phyloP scores from a whole-genome alignment of 1,140 invertebrate genomes.

The Cotesia glomerata region DNA sequence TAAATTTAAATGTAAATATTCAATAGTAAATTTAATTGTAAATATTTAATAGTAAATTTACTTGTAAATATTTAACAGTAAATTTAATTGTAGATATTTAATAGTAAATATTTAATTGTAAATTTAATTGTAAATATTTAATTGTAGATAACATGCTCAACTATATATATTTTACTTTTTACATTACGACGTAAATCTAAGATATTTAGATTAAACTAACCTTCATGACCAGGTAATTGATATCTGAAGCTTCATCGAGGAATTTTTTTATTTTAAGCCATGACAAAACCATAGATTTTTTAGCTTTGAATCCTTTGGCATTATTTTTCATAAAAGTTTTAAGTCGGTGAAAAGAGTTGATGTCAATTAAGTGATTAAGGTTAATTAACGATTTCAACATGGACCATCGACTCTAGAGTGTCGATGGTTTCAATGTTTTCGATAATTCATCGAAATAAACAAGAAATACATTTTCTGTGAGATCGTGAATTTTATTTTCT shows the following conservation, averaged over 20 bases:
- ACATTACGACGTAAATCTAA: too few species aligned
- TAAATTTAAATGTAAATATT: too few species aligned
- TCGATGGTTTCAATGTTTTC: constrained; percentile 14
- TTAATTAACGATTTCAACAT: constrained; percentile 13
- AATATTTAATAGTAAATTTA: too few species aligned
- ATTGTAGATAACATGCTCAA: too few species aligned
- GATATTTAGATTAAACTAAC: too few species aligned
- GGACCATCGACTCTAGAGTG: constrained; percentile 17
- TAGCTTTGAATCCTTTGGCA: constrained; percentile 2
- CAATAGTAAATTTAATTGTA: too few species aligned
- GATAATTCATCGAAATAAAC: constrained; percentile 21
- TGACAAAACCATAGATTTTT: constrained; percentile 24
- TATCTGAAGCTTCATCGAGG: constrained; percentile 15
- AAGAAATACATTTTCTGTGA: constrained; percentile 23
- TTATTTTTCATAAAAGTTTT: constrained; percentile 12
- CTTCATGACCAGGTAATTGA: constrained; percentile 8
- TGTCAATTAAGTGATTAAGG: constrained; percentile 17
- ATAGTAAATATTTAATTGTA: too few species aligned
- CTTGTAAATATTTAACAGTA: too few species aligned
- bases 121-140: too few species aligned
- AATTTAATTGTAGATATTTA: too few species aligned
- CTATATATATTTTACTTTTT: too few species aligned
- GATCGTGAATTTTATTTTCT: constrained; percentile 5
- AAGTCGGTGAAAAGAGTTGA: constrained; percentile 6
- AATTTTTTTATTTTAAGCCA: constrained; percentile 12